A percentile compares a stretch with the other conserved stretches of the same genome.
Evolutionary conservation across 1,140 invertebrate species (phyloP).

Genomic region (Lysiphlebus fabarum): DNA sequence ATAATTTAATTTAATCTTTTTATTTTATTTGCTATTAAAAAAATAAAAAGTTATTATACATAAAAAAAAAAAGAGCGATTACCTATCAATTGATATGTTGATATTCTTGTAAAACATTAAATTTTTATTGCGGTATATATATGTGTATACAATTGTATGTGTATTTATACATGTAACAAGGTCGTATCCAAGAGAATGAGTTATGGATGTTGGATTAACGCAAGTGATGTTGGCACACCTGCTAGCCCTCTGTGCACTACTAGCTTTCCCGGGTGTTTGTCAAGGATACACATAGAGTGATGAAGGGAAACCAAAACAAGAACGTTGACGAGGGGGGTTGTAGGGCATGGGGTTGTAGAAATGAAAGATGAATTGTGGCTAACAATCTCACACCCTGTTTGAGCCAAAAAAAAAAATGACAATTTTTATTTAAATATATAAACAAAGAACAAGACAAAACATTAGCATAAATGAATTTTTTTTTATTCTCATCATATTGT

Average conservation of each 20-base stretch:
- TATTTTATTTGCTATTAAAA: too few relatives aligned
- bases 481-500: neutral
- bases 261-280: conserved; percentile 22
- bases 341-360: too few relatives aligned
- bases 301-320: conserved; percentile 13
- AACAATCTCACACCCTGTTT: neutral
- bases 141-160: conserved; percentile 5
- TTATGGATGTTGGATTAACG: conserved; percentile 43
- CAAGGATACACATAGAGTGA: conserved; percentile 20
- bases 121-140: neutral
- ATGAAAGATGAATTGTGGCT: neutral
- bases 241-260: conserved; percentile 28
- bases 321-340: neutral
- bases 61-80: too few relatives aligned
- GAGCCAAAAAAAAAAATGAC: conserved; percentile 1
- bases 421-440: neutral
- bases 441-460: conserved; percentile 2
- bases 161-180: conserved; percentile 13
- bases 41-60: too few relatives aligned
- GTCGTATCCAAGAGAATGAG: conserved; percentile 26
- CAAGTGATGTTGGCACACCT: conserved; percentile 46
- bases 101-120: too few relatives aligned
- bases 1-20: too few relatives aligned
- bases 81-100: too few relatives aligned
- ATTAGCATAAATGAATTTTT: too few relatives aligned